A percentile compares a stretch with the other conserved stretches of the same genome.
phyloP scores from a whole-genome alignment of 2,113 vertebrate genomes.

The Dipodomys ordii region DNA sequence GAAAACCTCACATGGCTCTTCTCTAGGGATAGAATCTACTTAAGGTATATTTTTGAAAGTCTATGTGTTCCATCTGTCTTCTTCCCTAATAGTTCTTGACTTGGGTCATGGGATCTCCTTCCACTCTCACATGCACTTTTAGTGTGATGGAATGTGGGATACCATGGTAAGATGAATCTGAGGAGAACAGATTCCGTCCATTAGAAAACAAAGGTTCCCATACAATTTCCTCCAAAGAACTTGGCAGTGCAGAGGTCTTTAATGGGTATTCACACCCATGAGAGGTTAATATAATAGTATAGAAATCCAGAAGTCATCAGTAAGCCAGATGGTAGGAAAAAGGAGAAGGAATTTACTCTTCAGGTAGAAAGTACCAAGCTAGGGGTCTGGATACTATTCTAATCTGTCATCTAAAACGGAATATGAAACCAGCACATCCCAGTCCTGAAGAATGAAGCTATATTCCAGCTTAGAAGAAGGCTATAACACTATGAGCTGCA shows the following conservation, averaged over 20 bases:
- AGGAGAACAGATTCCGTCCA: not conserved
- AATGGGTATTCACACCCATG: not conserved
- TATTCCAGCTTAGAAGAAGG: too few relatives aligned
- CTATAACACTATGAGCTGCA: accelerated
- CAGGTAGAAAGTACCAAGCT: not conserved
- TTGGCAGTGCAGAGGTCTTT: not conserved
- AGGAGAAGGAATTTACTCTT: not conserved
- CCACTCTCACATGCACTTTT: not conserved
- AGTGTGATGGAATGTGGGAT: not conserved
- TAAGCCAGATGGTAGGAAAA: not conserved
- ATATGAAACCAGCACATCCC: not conserved
- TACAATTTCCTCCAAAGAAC: not conserved
- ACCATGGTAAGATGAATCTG: not conserved
- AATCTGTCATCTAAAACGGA: not conserved
- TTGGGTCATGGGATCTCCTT: not conserved
- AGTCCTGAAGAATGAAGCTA: not conserved
- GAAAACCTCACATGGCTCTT: not conserved
- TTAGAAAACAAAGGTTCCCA: not conserved
- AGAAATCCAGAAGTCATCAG: not conserved
- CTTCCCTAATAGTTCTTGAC: not conserved
- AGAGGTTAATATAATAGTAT: not conserved
- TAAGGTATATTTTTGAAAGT: not conserved
- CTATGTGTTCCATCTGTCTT: not conserved
- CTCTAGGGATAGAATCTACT: not conserved
- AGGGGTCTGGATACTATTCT: not conserved